Percentiles rank a stretch among this genome's conserved stretches.
Evolutionary conservation across 2,888 invertebrate genomes (phyloP).

Genomic region (Apamea anceps): DNA sequence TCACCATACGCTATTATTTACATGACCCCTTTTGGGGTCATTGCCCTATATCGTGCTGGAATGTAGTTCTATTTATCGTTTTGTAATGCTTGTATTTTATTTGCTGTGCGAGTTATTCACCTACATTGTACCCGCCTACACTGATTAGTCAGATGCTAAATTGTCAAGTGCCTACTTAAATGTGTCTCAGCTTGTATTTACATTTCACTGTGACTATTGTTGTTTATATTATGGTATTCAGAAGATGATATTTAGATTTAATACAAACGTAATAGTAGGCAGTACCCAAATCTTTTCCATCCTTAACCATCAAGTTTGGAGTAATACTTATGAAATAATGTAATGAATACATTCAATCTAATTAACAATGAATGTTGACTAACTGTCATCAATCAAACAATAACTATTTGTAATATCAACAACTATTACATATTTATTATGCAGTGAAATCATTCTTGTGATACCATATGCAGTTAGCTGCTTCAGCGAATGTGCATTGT

Average conservation of each 20-base stretch:
- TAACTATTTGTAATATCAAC: conserved; percentile 22
- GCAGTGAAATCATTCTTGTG: conserved; percentile 44
- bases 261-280: not conserved
- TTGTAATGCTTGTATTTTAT: conserved; percentile 48
- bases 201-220: conserved; percentile 22
- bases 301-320: not conserved
- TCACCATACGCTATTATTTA: conserved; percentile 71
- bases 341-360: conserved; percentile 11
- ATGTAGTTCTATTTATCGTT: conserved; percentile 43
- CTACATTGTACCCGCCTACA: conserved; percentile 51
- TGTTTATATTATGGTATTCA: conserved; percentile 23
- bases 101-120: conserved; percentile 63
- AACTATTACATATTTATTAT: conserved; percentile 25
- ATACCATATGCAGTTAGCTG: conserved; percentile 34
- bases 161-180: conserved; percentile 36
- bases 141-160: conserved; percentile 52
- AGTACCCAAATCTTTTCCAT: not conserved
- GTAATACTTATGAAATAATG: not conserved
- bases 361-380: conserved; percentile 7
- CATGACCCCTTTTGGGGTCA: conserved; percentile 78
- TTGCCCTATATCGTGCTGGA: conserved; percentile 72
- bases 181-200: conserved; percentile 29
- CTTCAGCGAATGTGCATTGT: conserved; percentile 62
- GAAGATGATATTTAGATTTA: not conserved
- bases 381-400: conserved; percentile 22